Evolutionary conservation across 1,140 invertebrate species (phyloP).

Genomic region (Neodiprion fabricii): DNA sequence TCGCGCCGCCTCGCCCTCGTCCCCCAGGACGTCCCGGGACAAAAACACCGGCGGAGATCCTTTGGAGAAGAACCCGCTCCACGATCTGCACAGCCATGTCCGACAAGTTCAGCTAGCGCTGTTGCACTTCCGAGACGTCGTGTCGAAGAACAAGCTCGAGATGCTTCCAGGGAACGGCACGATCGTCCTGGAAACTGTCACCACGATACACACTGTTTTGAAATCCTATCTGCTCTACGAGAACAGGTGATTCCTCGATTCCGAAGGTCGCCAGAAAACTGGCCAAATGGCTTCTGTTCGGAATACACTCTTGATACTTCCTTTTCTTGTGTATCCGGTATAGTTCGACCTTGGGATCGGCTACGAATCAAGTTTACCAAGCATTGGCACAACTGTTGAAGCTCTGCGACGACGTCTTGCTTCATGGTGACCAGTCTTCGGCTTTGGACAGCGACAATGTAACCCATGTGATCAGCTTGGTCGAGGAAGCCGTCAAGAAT

Average conservation of each 20-base stretch:
- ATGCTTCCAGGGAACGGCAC: conserved; percentile 92
- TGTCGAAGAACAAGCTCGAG: conserved; percentile 89
- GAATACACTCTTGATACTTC: not conserved
- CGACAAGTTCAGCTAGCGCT: conserved; percentile 77
- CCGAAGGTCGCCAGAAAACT: not conserved
- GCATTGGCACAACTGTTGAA: conserved; percentile 86
- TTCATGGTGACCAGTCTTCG: conserved; percentile 72
- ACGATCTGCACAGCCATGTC: conserved; percentile 57
- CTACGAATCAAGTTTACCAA: conserved; percentile 86
- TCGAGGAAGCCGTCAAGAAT: conserved; percentile 82
- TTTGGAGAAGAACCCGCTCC: conserved; percentile 59
- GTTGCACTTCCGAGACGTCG: conserved; percentile 88
- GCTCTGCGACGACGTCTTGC: conserved; percentile 86
- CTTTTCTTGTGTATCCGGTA: not conserved
- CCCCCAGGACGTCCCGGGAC: conserved; percentile 2
- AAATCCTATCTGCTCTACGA: conserved; percentile 74
- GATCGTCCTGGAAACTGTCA: conserved; percentile 89
- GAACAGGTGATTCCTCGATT: conserved; percentile 66
- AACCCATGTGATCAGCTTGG: conserved; percentile 76
- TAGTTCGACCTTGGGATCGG: conserved; percentile 73
- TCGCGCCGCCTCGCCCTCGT: not conserved
- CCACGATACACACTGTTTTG: conserved; percentile 81
- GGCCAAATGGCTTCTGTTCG: not conserved
- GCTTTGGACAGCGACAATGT: conserved; percentile 77
- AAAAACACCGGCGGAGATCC: conserved; percentile 23